Percentiles rank a stretch among this genome's conserved stretches.
phyloP scores from a whole-genome alignment of 2,888 invertebrate genomes.

The Tetragnatha montana region DNA sequence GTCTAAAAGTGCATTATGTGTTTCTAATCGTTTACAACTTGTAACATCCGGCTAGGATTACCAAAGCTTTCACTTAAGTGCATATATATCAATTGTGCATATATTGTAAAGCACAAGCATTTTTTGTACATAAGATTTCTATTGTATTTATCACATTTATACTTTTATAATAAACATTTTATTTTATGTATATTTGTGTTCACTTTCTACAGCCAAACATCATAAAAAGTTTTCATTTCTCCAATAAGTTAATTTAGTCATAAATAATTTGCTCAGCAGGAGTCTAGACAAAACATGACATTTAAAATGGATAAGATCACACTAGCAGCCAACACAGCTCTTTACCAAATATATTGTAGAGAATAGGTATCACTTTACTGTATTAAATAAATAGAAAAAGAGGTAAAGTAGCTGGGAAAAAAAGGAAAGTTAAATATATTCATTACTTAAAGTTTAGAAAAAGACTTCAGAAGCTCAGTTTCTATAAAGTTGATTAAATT shows the following conservation, averaged over 20 bases:
- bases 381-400: too few species aligned
- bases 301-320: too few species aligned
- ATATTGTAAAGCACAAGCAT: conserved; percentile 19
- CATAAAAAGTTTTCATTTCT: too few species aligned
- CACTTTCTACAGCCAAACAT: background rate
- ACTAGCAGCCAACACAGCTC: too few species aligned
- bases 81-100: background rate
- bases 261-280: too few species aligned
- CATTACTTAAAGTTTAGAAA: background rate
- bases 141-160: conserved; percentile 27
- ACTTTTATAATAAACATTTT: conserved; percentile 40
- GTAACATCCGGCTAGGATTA: conserved; percentile 62
- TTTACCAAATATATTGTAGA: too few species aligned
- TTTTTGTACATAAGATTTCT: conserved; percentile 36
- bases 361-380: too few species aligned
- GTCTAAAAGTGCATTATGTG: conserved; percentile 2
- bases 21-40: conserved; percentile 15
- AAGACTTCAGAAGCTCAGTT: background rate
- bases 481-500: too few species aligned
- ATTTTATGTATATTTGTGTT: background rate
- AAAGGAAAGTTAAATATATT: background rate
- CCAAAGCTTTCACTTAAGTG: conserved; percentile 49
- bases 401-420: background rate
- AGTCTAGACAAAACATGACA: too few species aligned
- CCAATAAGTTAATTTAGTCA: too few species aligned